These are phyloP conservation scores for Hylaea fasciaria DNA, from an alignment of 2,888 invertebrate genomes.

Conservation along the genomic window DNA sequence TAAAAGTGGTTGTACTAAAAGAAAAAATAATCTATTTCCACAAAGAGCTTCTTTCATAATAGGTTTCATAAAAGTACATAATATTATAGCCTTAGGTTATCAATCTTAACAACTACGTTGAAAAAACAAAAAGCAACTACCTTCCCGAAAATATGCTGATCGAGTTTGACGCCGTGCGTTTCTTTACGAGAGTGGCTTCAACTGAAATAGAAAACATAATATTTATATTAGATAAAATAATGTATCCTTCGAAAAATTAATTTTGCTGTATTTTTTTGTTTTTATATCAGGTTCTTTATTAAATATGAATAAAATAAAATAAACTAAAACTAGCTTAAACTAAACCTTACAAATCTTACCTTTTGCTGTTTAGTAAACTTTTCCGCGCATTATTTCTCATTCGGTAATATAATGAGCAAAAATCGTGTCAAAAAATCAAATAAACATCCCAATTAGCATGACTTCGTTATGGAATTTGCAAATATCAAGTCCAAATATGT, in stretches of 20 bases:
- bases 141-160: conserved; percentile 91
- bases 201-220: conserved; percentile 79
- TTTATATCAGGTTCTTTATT: no score
- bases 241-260: no score
- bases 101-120: conserved; percentile 35
- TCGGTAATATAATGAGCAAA: no score
- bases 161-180: conserved; percentile 89
- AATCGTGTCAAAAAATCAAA: not conserved
- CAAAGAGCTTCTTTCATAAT: no score
- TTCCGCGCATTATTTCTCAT: no score
- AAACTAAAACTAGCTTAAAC: no score
- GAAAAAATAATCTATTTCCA: no score
- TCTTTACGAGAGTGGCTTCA: conserved; percentile 88
- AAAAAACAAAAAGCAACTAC: conserved; percentile 76
- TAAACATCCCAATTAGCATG: conserved; percentile 18
- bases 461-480: conserved; percentile 5
- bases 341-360: no score
- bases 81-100: not conserved
- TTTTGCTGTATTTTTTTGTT: no score
- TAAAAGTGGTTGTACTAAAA: no score
- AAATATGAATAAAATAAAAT: no score
- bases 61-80: not conserved
- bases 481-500: conserved; percentile 15
- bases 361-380: not conserved
- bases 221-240: no score